phyloP scores from a whole-genome alignment of 2,113 vertebrate species.

The Ramphastos sulfuratus region DNA sequence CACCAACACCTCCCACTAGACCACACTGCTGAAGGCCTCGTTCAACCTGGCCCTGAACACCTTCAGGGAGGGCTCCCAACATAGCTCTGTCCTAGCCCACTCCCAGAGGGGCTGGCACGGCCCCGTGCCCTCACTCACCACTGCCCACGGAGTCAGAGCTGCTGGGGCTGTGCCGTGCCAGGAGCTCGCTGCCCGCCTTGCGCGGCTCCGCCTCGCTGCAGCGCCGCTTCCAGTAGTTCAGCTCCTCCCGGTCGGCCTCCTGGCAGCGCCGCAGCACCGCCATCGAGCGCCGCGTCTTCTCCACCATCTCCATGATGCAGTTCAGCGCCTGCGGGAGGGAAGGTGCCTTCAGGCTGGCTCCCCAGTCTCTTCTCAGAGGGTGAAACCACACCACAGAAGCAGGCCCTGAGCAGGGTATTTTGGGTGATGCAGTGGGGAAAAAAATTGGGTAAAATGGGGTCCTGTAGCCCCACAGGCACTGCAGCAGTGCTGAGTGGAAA shows the following conservation, averaged over 20 bases:
- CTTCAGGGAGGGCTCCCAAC: background rate
- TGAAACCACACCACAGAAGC: background rate
- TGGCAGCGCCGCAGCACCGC: conserved; percentile 94
- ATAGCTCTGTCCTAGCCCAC: background rate
- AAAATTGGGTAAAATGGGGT: accelerated
- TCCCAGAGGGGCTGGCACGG: background rate
- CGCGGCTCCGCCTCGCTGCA: conserved; percentile 90
- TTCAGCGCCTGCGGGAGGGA: conserved; percentile 84
- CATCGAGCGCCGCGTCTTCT: conserved; percentile 94
- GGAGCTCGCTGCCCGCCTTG: conserved; percentile 79
- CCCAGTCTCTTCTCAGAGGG: too few relatives aligned
- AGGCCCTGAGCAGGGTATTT: background rate
- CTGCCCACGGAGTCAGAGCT: conserved; percentile 78
- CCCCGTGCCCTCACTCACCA: conserved; percentile 72
- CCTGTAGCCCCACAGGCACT: accelerated
- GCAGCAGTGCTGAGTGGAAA: background rate
- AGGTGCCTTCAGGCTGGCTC: too few relatives aligned
- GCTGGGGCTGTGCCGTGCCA: conserved; percentile 89
- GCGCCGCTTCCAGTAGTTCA: conserved; percentile 94
- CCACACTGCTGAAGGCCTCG: too few relatives aligned
- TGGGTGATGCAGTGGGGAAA: background rate
- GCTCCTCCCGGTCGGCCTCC: conserved; percentile 94
- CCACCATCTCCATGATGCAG: conserved; percentile 99
- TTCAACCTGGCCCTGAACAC: too few relatives aligned
- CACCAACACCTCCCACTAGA: too few relatives aligned